Conservation (phyloP, 2,888 invertebrate genomes). For the Acanthosepion lycidas region DNA sequence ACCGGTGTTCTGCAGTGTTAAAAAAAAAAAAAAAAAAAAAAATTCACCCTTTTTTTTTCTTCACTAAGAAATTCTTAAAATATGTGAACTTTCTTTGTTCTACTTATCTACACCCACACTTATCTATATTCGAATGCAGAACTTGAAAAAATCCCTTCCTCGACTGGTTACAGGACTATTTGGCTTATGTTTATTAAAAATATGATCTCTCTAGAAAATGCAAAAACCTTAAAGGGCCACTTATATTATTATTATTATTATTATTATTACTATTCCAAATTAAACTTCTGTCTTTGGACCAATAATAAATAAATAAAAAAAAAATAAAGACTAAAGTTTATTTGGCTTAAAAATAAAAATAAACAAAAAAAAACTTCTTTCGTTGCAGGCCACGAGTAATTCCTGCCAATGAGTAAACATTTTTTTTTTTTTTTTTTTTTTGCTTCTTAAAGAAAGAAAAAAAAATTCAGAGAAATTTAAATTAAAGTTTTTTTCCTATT, state of each 20-base stretch:
- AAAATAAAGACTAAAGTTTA: not conserved
- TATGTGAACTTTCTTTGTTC: too few relatives aligned
- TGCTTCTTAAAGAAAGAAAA: not conserved
- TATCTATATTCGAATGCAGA: not conserved
- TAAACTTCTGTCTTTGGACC: not conserved
- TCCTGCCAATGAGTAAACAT: not conserved
- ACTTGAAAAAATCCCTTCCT: slow-evolving; percentile 7
- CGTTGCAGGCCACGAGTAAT: not conserved
- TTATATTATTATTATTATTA: not conserved
- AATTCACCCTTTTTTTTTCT: too few relatives aligned
- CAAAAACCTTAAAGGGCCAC: slow-evolving; percentile 33
- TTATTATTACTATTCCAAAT: not conserved
- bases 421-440: too few relatives aligned
- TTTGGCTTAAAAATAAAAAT: not conserved
- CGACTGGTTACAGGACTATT: not conserved
- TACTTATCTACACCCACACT: not conserved
- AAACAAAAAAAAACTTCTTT: not conserved
- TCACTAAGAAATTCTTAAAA: too few relatives aligned
- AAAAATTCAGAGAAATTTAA: not conserved
- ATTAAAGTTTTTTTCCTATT: not conserved
- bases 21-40: not conserved
- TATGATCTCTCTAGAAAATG: slow-evolving; percentile 8
- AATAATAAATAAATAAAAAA: not conserved
- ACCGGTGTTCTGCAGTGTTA: not conserved
- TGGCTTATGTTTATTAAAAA: not conserved